These are phyloP conservation scores for Dolichallabes microphthalmus DNA, from an alignment of 2,113 vertebrate genomes.

Conservation along the genomic window DNA sequence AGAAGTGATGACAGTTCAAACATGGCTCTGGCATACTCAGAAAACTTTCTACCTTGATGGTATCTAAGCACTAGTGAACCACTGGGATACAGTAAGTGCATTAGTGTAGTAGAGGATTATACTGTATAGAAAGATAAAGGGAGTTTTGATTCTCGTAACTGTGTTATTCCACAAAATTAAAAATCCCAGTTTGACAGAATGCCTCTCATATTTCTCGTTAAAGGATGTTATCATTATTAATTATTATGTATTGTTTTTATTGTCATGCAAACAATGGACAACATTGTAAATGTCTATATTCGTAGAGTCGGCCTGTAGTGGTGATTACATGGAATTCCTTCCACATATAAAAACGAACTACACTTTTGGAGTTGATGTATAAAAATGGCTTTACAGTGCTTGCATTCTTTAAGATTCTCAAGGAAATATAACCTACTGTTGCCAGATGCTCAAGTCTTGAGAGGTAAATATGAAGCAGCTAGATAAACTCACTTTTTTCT, in stretches of 20 bases:
- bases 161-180: too few species aligned
- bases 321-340: background rate
- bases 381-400: slow-evolving; percentile 60
- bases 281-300: background rate
- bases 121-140: too few species aligned
- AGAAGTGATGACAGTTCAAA: too few species aligned
- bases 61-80: too few species aligned
- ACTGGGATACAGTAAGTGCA: too few species aligned
- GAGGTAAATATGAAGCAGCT: slow-evolving; percentile 33
- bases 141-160: too few species aligned
- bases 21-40: too few species aligned
- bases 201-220: too few species aligned
- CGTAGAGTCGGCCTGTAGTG: background rate
- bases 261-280: background rate
- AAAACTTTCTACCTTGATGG: too few species aligned
- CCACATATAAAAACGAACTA: background rate
- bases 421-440: slow-evolving; percentile 24
- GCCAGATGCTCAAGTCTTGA: slow-evolving; percentile 10
- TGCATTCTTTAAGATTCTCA: slow-evolving; percentile 51
- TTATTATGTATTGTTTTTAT: background rate
- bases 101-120: too few species aligned
- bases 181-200: too few species aligned
- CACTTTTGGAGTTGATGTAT: background rate
- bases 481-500: slow-evolving; percentile 35
- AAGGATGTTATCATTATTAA: background rate